Evolutionary conservation across 2,113 vertebrate species (phyloP).

Genomic region (Piprites chloris): DNA sequence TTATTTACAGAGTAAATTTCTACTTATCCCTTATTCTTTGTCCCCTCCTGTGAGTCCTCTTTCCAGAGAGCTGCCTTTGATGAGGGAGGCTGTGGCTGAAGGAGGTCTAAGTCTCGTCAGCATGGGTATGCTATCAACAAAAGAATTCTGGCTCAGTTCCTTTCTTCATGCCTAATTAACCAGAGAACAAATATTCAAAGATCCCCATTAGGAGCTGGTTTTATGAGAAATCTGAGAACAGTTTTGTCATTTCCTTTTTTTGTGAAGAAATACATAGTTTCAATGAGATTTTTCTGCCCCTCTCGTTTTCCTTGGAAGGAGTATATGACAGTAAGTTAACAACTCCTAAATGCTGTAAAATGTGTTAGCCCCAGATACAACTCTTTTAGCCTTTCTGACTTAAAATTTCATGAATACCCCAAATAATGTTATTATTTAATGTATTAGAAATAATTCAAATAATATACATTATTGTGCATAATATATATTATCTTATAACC

Average conservation of each 20-base stretch:
- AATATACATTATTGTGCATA: no score
- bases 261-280: neutral
- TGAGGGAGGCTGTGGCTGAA: neutral
- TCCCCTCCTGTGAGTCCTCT: neutral
- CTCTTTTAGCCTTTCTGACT: neutral
- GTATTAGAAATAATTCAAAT: no score
- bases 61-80: neutral
- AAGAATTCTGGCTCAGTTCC: neutral
- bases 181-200: constrained; percentile 22
- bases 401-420: neutral
- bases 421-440: no score
- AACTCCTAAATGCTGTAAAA: neutral
- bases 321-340: neutral
- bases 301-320: neutral
- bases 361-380: neutral
- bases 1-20: neutral
- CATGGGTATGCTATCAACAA: neutral
- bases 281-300: neutral
- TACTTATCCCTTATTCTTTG: neutral
- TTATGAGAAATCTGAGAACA: neutral
- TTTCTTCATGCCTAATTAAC: constrained; percentile 25
- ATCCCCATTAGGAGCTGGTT: neutral
- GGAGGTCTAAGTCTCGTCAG: neutral
- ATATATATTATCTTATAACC: no score
- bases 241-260: neutral